Percentiles rank a stretch among this genome's conserved stretches.
Evolutionary conservation across 2,113 vertebrate species (phyloP).

Genomic region (Bubo scandiacus): DNA sequence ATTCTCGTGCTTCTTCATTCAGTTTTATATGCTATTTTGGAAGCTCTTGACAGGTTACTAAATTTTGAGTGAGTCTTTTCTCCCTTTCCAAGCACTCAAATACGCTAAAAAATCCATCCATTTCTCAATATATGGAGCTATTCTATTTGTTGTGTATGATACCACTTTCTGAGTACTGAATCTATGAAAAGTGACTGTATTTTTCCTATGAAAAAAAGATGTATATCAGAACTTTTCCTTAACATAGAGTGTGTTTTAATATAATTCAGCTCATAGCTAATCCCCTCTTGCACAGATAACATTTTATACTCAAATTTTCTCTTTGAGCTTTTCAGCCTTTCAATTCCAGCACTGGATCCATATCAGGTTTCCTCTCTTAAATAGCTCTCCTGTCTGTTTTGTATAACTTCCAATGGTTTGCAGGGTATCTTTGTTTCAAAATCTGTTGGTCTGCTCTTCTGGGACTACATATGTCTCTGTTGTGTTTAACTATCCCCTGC

Average conservation of each 20-base stretch:
- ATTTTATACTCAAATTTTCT: constrained; percentile 60
- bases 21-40: not conserved
- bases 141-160: not conserved
- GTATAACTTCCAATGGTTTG: constrained; percentile 58
- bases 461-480: constrained; percentile 27
- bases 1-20: not conserved
- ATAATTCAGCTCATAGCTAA: constrained; percentile 54
- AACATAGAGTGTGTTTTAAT: constrained; percentile 21
- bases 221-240: not conserved
- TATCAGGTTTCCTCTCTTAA: constrained; percentile 54
- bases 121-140: not conserved
- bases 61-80: not conserved
- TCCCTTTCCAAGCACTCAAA: not conserved
- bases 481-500: constrained; percentile 52
- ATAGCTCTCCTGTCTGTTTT: constrained; percentile 62
- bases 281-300: constrained; percentile 59
- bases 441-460: not conserved
- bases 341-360: constrained; percentile 39
- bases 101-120: not conserved
- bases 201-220: not conserved
- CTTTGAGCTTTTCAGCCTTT: constrained; percentile 60
- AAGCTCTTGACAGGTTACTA: not conserved
- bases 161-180: not conserved
- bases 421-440: constrained; percentile 26
- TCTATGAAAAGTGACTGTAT: not conserved